These are phyloP conservation scores for Delichon dasypus DNA, from an alignment of 2,797 vertebrate genomes.

Conservation along the genomic window DNA sequence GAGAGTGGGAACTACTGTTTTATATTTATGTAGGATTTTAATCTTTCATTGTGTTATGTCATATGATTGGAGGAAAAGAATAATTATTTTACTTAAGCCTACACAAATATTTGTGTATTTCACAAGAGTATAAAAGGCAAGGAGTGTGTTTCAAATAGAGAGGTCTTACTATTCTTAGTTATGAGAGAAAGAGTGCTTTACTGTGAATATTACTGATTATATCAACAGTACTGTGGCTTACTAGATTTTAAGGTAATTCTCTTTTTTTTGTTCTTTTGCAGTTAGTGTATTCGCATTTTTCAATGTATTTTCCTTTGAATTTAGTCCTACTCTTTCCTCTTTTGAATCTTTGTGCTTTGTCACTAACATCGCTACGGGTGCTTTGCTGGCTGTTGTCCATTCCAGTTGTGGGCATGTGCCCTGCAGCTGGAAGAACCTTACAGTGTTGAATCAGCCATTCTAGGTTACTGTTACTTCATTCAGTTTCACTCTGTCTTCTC, in stretches of 20 bases:
- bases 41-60: not conserved
- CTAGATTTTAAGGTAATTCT: not conserved
- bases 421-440: not conserved
- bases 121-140: not conserved
- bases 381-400: not conserved
- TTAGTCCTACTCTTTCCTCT: not conserved
- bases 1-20: not conserved
- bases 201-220: not conserved
- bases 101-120: not conserved
- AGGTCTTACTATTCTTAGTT: not conserved
- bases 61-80: not conserved
- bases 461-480: not conserved
- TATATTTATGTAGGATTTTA: not conserved
- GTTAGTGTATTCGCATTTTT: not conserved
- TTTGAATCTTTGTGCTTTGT: not conserved
- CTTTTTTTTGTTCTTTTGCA: not conserved
- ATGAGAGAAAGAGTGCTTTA: not conserved
- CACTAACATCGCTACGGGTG: fast-evolving
- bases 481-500: not conserved
- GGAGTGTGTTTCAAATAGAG: not conserved
- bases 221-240: not conserved
- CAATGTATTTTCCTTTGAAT: not conserved
- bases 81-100: not conserved
- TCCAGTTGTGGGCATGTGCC: not conserved
- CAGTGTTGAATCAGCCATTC: not conserved